Percentiles rank a stretch among this genome's conserved stretches.
phyloP scores from a whole-genome alignment of 1,140 invertebrate genomes.

The Thalassaphorura encarpata region DNA sequence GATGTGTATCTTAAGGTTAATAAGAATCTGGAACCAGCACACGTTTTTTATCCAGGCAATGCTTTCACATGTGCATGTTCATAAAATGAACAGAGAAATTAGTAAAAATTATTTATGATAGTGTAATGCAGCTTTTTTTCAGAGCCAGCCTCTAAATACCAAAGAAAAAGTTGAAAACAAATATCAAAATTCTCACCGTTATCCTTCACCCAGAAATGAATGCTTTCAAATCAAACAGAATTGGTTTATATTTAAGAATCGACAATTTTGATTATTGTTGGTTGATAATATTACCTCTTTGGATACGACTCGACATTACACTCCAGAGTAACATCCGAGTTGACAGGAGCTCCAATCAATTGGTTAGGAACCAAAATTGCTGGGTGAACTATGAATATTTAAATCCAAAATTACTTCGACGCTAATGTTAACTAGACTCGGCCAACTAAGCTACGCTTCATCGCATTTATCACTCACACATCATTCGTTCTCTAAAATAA shows the following conservation, averaged over 20 bases:
- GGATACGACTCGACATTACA: constrained; percentile 83
- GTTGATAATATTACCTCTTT: too few relatives aligned
- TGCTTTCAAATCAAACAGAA: constrained; percentile 13
- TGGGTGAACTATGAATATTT: constrained; percentile 61
- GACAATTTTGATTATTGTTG: neutral
- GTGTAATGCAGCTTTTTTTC: too few relatives aligned
- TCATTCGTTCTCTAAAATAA: too few relatives aligned
- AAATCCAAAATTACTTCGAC: too few relatives aligned
- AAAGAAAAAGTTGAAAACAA: neutral
- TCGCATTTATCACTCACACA: too few relatives aligned
- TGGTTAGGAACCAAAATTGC: constrained; percentile 81
- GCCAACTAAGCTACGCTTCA: too few relatives aligned
- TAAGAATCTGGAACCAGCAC: too few relatives aligned
- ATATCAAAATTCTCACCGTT: constrained; percentile 13
- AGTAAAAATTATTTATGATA: neutral
- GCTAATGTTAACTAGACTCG: too few relatives aligned
- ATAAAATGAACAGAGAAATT: too few relatives aligned
- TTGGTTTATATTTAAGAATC: neutral
- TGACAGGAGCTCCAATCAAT: constrained; percentile 72
- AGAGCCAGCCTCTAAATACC: neutral
- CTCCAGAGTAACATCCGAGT: constrained; percentile 74
- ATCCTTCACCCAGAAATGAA: constrained; percentile 32
- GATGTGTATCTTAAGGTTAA: too few relatives aligned
- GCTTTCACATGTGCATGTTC: too few relatives aligned
- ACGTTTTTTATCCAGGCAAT: too few relatives aligned